A percentile compares a stretch with the other conserved stretches of the same genome.
Conservation (phyloP, 2,113 vertebrate species). For the Urocynchramus pylzowi region DNA sequence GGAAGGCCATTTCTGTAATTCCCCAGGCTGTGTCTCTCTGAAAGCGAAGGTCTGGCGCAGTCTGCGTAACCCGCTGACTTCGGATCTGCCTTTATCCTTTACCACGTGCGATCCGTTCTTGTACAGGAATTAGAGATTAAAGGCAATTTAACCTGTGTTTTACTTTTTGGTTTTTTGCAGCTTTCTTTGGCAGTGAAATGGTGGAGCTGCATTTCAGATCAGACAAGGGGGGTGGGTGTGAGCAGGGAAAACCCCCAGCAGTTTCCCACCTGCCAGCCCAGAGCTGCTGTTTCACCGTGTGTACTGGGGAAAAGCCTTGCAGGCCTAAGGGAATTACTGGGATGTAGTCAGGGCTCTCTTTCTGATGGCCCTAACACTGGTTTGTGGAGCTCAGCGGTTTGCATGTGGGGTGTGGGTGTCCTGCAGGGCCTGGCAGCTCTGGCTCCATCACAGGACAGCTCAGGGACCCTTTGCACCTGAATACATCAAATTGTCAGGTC, state of each 20-base stretch:
- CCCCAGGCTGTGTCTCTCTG: slow-evolving; percentile 80
- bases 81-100: slow-evolving; percentile 65
- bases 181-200: background rate
- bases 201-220: background rate
- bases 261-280: background rate
- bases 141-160: slow-evolving; percentile 69
- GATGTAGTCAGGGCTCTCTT: background rate
- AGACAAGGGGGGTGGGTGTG: background rate
- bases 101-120: slow-evolving; percentile 53
- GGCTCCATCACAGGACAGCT: fast-evolving
- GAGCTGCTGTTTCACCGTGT: background rate
- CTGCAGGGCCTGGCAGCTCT: fast-evolving
- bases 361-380: fast-evolving
- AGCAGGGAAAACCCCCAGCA: background rate
- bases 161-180: slow-evolving; percentile 12
- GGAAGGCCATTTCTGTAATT: slow-evolving; percentile 76
- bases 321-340: background rate
- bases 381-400: background rate
- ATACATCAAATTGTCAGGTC: fast-evolving
- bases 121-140: slow-evolving; percentile 77
- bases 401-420: fast-evolving
- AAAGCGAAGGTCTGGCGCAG: slow-evolving; percentile 72
- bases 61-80: slow-evolving; percentile 69
- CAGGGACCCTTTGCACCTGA: background rate
- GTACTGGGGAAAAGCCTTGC: background rate